Evolutionary conservation across 2,113 vertebrate genomes (phyloP), one percentile per base, ranked within the genome.

Genomic region (Lipotes vexillifer): DNA sequence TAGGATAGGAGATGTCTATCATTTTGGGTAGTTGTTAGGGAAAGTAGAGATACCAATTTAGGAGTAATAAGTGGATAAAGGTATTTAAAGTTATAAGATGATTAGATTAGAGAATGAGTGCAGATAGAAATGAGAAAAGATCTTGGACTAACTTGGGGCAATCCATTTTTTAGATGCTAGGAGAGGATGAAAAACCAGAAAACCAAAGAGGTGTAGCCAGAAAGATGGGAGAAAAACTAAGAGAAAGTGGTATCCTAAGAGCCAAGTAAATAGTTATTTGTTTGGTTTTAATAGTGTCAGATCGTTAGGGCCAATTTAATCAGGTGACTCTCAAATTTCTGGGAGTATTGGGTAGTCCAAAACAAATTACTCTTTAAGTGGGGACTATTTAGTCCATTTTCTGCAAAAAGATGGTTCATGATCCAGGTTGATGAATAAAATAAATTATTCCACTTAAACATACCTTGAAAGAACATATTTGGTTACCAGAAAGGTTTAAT

Each of bases 401-500:
- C 49, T 92, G 31, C 4, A 93, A 75, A 63, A 66, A 72, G 36
- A 90, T 61, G 20, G n/a, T 78, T 97, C 25, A 75, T 55, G 59
- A 78, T 63, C 29, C 6, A 87, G 15, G 27, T 12, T 90, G 61
- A 65, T 66, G 90, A 97, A 52, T 80, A 86, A 86, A 97, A 92
- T 74, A 36, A 97, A 77, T 81, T 55, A 69, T 71, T 89, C 88
- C 38, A 71, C 15, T 88, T 96, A 89, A 71, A 97, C 97, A 97
- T 98, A 99, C 99, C 99, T 99, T 99, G 97, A 99, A 99, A 74
- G 99, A 99, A 96, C 95, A 98, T 97, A 99, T 99, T 98, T 98
- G 99, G 98, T 99, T 99, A n/a, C 99, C 99, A 38, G 99, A 99
- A 41, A 99, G 98, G 97, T 99, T 99, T 97, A 99, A 98, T 98